phyloP scores from a whole-genome alignment of 2,888 invertebrate genomes.

The Chalcis sispes region DNA sequence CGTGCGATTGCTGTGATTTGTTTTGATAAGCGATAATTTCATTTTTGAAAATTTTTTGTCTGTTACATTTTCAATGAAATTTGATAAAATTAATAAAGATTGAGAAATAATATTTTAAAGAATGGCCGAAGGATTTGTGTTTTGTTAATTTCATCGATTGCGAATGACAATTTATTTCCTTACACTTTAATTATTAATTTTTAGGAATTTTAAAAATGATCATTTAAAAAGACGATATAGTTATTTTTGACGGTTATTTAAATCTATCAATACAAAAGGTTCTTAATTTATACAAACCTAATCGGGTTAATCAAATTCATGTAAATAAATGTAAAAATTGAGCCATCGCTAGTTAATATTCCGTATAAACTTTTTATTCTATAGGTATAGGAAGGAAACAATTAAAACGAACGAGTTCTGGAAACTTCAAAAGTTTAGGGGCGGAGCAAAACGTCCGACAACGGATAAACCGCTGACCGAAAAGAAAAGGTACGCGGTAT shows the following conservation, averaged over 20 bases:
- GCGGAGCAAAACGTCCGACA: no score
- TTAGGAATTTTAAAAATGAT: neutral
- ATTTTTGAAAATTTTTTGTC: no score
- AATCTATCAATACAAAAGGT: neutral
- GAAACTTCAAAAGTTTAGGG: constrained; percentile 37
- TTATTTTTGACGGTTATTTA: neutral
- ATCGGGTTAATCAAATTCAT: constrained; percentile 45
- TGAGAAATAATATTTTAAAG: no score
- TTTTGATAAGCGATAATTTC: no score
- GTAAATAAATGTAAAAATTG: neutral
- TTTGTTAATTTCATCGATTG: neutral
- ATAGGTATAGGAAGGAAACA: constrained; percentile 34
- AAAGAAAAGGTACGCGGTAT: no score
- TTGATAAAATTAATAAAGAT: no score
- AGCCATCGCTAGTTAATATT: neutral
- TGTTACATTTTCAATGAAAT: no score
- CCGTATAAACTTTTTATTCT: neutral
- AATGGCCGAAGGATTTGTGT: no score
- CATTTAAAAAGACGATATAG: neutral
- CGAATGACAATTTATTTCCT: neutral
- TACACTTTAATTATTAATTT: no score
- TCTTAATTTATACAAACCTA: neutral
- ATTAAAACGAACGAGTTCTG: constrained; percentile 50
- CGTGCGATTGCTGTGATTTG: no score
- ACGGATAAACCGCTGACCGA: no score